phyloP scores from a whole-genome alignment of 2,888 invertebrate species.

The Hyalella azteca region DNA sequence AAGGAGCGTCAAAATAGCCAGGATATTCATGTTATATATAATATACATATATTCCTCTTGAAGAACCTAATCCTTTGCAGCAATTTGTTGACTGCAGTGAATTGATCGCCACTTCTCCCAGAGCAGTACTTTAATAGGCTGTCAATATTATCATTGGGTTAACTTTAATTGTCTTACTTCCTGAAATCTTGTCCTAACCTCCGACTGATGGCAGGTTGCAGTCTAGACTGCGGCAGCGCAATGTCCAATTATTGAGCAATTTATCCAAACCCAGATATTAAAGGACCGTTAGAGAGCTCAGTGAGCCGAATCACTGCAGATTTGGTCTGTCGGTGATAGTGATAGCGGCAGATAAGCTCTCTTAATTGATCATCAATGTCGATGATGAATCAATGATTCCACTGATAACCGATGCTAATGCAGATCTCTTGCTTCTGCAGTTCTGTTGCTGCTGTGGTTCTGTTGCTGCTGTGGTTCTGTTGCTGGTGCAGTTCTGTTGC shows the following conservation, averaged over 20 bases:
- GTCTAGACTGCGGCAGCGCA: not conserved
- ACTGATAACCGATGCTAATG: not conserved
- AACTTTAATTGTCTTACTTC: no score
- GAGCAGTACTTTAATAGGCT: no score
- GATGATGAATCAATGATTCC: not conserved
- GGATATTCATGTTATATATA: no score
- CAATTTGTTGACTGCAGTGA: no score
- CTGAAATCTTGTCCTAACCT: no score
- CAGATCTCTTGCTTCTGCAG: not conserved
- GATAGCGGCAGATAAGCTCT: slow-evolving; percentile 1
- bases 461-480: not conserved
- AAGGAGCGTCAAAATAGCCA: no score
- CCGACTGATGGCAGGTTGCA: no score
- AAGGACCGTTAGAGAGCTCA: not conserved
- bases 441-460: not conserved
- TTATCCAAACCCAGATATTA: not conserved
- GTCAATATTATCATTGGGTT: no score
- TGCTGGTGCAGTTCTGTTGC: not conserved
- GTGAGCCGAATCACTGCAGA: not conserved
- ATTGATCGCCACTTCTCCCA: no score
- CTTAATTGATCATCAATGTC: not conserved
- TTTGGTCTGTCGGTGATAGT: not conserved
- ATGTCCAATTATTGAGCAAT: not conserved
- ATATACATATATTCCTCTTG: no score
- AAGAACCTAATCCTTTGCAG: no score